phyloP scores from a whole-genome alignment of 2,113 vertebrate species.

The Diphyllodes magnificus region DNA sequence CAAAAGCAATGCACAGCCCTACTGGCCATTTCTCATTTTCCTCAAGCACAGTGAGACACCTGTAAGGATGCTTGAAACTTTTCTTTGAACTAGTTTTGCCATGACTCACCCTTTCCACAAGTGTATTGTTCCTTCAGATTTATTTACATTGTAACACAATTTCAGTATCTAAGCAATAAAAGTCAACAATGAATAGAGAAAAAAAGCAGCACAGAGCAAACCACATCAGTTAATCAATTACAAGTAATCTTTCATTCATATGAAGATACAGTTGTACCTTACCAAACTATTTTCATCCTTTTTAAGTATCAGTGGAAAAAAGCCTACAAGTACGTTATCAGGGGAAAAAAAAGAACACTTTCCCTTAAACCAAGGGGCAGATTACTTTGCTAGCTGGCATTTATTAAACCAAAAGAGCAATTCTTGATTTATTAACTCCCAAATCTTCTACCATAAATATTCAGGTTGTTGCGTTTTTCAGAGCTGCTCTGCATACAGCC shows the following conservation, averaged over 20 bases:
- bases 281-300: neutral
- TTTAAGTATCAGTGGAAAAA: neutral
- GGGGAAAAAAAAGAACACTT: neutral
- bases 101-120: neutral
- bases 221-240: neutral
- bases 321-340: neutral
- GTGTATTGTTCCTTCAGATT: neutral
- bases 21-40: neutral
- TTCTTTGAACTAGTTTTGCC: neutral
- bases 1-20: neutral
- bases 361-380: neutral
- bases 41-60: neutral
- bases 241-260: neutral
- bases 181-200: neutral
- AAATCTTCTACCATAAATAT: neutral
- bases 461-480: neutral
- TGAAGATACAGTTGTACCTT: neutral
- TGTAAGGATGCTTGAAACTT: neutral
- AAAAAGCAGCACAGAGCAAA: neutral
- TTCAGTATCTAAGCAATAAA: neutral
- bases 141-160: neutral
- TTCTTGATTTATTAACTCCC: neutral
- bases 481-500: neutral
- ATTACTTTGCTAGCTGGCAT: neutral
- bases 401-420: neutral